Evolutionary conservation across 2,888 invertebrate genomes (phyloP).

Genomic region (Epinotia nisella): DNA sequence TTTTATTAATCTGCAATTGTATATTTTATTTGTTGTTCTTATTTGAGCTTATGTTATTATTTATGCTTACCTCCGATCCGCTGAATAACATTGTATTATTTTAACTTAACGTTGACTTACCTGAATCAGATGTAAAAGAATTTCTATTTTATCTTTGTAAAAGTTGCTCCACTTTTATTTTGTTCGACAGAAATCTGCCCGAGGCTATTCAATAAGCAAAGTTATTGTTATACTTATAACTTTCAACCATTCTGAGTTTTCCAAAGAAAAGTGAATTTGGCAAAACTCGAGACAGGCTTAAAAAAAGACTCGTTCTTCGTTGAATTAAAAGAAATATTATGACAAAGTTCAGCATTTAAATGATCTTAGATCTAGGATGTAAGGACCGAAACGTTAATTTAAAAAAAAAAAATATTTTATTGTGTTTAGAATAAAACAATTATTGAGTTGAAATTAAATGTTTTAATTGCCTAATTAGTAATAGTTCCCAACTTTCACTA

Average conservation of each 20-base stretch:
- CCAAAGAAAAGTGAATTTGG: slow-evolving; percentile 10
- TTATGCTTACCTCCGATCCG: not conserved
- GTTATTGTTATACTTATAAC: slow-evolving; percentile 30
- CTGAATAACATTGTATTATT: not conserved
- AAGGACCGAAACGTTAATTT: too few relatives aligned
- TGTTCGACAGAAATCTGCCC: slow-evolving; percentile 28
- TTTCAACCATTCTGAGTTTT: slow-evolving; percentile 17
- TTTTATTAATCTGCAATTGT: too few relatives aligned
- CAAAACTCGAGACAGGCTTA: not conserved
- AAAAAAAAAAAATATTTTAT: too few relatives aligned
- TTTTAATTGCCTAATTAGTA: too few relatives aligned
- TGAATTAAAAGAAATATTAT: slow-evolving; percentile 14
- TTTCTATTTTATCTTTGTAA: slow-evolving; percentile 23
- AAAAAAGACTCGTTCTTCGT: slow-evolving; percentile 5
- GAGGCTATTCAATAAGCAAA: slow-evolving; percentile 33
- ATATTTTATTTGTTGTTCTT: too few relatives aligned
- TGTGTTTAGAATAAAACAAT: too few relatives aligned
- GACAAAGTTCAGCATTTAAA: not conserved
- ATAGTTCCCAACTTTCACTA: too few relatives aligned
- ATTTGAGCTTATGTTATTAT: not conserved
- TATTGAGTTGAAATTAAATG: too few relatives aligned
- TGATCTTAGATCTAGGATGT: too few relatives aligned
- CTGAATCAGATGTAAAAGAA: slow-evolving; percentile 27
- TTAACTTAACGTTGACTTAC: slow-evolving; percentile 10
- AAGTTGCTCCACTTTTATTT: slow-evolving; percentile 35